Evolutionary conservation across 1,140 invertebrate species (phyloP).

Genomic region (Drosophila ananassae): DNA sequence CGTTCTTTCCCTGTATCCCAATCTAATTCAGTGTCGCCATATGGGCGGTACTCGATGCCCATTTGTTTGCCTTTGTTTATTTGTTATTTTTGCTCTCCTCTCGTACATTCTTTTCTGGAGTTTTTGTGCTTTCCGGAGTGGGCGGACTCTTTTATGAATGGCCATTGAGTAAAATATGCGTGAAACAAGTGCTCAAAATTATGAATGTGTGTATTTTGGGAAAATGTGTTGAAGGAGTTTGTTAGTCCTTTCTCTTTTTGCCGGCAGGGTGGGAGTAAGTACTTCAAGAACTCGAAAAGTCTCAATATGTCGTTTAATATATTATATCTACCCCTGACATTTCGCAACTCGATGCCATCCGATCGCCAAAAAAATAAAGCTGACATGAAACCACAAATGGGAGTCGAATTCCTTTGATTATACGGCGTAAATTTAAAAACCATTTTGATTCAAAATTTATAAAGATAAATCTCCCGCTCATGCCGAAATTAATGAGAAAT

Average conservation of each 20-base stretch:
- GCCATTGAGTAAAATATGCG: constrained; percentile 71
- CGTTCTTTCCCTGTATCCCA: neutral
- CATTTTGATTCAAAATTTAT: neutral
- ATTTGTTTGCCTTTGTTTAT: constrained; percentile 72
- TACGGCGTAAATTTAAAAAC: neutral
- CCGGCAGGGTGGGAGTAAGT: neutral
- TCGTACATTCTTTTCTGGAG: neutral
- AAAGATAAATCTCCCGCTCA: neutral
- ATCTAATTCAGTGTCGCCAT: constrained; percentile 48
- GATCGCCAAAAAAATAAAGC: no score
- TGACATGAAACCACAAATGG: neutral
- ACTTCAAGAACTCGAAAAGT: neutral
- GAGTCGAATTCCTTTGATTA: neutral
- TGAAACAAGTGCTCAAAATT: constrained; percentile 64
- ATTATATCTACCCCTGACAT: constrained; percentile 11
- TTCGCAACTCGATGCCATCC: neutral
- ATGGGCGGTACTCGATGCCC: constrained; percentile 68
- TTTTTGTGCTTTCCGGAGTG: neutral
- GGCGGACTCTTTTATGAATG: constrained; percentile 57
- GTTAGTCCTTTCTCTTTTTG: constrained; percentile 6
- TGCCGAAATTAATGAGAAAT: constrained; percentile 19
- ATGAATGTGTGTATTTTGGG: constrained; percentile 43
- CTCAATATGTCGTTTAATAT: constrained; percentile 20
- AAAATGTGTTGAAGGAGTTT: constrained; percentile 50
- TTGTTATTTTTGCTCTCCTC: constrained; percentile 36